Evolutionary conservation across 2,888 invertebrate species (phyloP), one percentile per base, ranked within the genome.

Genomic region (Aradus depressus): DNA sequence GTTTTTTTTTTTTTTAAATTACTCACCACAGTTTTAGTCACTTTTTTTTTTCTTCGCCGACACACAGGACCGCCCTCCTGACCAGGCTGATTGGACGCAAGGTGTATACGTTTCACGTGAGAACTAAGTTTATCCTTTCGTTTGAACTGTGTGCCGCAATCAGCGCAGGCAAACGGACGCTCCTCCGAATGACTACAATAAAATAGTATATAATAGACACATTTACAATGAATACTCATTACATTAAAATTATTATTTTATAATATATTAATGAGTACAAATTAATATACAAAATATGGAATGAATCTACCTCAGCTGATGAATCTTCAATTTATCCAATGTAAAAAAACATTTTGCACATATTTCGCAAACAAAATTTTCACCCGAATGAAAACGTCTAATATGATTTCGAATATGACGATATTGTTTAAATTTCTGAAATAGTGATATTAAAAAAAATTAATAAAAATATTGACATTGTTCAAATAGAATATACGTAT

Each of bases 61-160:
- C n/a, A n/a, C n/a, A n/a, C n/a, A n/a, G n/a, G n/a, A n/a, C n/a
- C n/a, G n/a, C n/a, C n/a, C n/a, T n/a, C n/a, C n/a, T n/a, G n/a
- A n/a, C n/a, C n/a, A n/a, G n/a, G n/a, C n/a, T n/a, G n/a, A n/a
- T 68, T 62, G 54, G 73, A 72, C 0, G 71, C 69, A 50, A 74
- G 75, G 65, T 84, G 83, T 70, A 80, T 75, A 50, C 79, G 69
- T 57, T 78, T 80, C 63, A 78, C 77, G 63, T 85, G 85, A 60
- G 82, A 82, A 58, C 77, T 77, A 43, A 85, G 66, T 63, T 82
- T 82, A 61, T 82, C 81, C 61, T 83, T 84, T 21, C 85, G 72
- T 62, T 84, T 84, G 64, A 85, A 86, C 64, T 81, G 81, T 59
- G 81, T 79, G 0, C 81, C 83, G 65, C 87, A 86, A 62, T 78